Conservation (phyloP, 2,113 vertebrate species). For the Picathartes gymnocephalus region DNA sequence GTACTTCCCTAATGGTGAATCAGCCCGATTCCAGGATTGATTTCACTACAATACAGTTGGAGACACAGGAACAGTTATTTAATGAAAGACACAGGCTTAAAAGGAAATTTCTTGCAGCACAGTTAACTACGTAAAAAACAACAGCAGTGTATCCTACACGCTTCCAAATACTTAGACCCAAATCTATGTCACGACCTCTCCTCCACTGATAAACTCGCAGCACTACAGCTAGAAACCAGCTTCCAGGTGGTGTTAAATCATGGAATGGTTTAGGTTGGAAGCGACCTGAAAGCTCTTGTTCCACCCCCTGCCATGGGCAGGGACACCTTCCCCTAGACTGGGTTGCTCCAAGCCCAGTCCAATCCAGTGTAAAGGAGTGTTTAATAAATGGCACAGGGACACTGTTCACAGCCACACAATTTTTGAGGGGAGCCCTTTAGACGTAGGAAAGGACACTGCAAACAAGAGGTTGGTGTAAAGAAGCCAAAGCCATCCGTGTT, state of each 20-base stretch:
- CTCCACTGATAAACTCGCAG: not conserved
- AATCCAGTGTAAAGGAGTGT: not conserved
- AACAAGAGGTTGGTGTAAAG: not conserved
- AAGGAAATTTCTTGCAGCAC: not conserved
- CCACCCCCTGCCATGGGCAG: not conserved
- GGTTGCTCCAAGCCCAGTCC: not conserved
- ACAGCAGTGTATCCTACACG: not conserved
- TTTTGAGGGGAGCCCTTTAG: not conserved
- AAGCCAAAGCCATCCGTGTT: not conserved
- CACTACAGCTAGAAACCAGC: not conserved
- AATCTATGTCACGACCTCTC: not conserved
- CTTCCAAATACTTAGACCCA: not conserved
- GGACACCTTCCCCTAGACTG: not conserved
- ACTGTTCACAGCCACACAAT: not conserved
- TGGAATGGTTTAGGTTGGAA: not conserved
- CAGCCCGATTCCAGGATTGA: not conserved
- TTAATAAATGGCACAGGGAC: not conserved
- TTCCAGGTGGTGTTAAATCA: not conserved
- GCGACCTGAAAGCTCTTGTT: not conserved
- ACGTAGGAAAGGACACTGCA: rapidly evolving
- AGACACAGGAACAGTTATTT: not conserved
- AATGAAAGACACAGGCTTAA: not conserved
- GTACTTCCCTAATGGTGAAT: conserved; percentile 6
- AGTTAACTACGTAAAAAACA: not conserved
- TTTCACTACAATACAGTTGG: not conserved